Conservation (phyloP, 1,140 invertebrate genomes). For the Lucilia cuprina region DNA sequence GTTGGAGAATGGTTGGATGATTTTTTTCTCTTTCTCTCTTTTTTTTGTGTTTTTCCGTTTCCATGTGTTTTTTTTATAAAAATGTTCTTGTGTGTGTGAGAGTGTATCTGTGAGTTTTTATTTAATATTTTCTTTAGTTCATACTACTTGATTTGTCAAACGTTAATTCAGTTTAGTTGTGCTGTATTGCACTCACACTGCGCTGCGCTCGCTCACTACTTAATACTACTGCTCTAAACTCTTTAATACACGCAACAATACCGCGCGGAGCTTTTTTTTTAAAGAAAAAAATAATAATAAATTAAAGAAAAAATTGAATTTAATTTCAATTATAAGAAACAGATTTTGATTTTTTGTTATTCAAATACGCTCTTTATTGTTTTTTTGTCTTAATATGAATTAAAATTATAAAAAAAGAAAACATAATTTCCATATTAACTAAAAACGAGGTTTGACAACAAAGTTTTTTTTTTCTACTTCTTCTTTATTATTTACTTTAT, state of each 20-base stretch:
- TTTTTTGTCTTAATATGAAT: neutral
- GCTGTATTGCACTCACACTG: constrained; percentile 30
- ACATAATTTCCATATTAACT: constrained; percentile 1
- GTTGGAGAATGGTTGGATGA: neutral
- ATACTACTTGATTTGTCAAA: constrained; percentile 2
- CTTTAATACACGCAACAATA: neutral
- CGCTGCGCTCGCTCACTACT: constrained; percentile 25
- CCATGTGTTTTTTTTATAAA: no score
- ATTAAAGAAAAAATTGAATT: neutral
- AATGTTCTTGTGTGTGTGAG: no score
- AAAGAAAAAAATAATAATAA: neutral
- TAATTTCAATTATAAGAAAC: neutral
- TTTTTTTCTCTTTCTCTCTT: no score
- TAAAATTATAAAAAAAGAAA: neutral
- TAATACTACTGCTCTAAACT: constrained; percentile 17
- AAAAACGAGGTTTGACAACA: constrained; percentile 26
- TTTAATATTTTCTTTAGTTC: neutral
- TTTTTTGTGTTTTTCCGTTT: no score
- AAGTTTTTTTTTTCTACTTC: neutral
- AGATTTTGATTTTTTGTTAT: constrained; percentile 27
- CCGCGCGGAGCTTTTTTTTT: constrained; percentile 7
- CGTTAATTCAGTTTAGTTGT: constrained; percentile 25
- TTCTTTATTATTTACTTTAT: neutral
- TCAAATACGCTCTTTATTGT: neutral
- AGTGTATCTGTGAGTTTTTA: no score